Percentiles rank a stretch among this genome's conserved stretches.
phyloP scores from a whole-genome alignment of 2,113 vertebrate species.

The Sialia sialis region DNA sequence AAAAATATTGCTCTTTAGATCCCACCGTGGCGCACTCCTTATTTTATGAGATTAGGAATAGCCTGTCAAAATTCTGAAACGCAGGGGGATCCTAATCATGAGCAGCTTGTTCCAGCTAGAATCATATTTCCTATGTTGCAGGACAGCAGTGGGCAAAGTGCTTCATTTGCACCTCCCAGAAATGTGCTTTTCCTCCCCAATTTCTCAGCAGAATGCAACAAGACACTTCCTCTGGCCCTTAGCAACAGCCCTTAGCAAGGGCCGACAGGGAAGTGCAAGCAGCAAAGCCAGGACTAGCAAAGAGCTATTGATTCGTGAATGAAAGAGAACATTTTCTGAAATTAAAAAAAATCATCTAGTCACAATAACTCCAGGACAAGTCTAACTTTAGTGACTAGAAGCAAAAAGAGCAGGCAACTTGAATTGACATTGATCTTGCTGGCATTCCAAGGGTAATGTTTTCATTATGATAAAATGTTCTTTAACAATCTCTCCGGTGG shows the following conservation, averaged over 20 bases:
- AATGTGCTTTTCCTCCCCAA: not conserved
- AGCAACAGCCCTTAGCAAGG: constrained; percentile 18
- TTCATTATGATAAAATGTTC: constrained; percentile 54
- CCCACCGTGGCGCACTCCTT: not conserved
- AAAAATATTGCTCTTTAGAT: not conserved
- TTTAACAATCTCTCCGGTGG: constrained; percentile 23
- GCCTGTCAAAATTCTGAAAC: constrained; percentile 13
- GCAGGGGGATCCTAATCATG: not conserved
- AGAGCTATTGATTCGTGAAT: constrained; percentile 8
- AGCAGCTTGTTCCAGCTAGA: not conserved
- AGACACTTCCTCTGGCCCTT: constrained; percentile 36
- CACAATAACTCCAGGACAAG: not conserved
- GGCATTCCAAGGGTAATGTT: constrained; percentile 38
- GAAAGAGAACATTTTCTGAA: constrained; percentile 29
- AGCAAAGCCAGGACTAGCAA: constrained; percentile 42
- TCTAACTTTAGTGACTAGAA: not conserved
- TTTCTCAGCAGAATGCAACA: not conserved
- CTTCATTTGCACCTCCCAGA: constrained; percentile 38
- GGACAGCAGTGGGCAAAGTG: not conserved
- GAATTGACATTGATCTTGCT: not conserved
- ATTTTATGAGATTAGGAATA: not conserved
- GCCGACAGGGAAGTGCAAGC: not conserved
- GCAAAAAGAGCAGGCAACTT: not conserved
- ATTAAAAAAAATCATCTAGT: not conserved
- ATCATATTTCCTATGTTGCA: not conserved